A percentile compares a stretch with the other conserved stretches of the same genome.
These are phyloP conservation scores for Oceanodroma leucorhoa DNA, from an alignment of 2,797 vertebrate genomes.

Conservation along the genomic window DNA sequence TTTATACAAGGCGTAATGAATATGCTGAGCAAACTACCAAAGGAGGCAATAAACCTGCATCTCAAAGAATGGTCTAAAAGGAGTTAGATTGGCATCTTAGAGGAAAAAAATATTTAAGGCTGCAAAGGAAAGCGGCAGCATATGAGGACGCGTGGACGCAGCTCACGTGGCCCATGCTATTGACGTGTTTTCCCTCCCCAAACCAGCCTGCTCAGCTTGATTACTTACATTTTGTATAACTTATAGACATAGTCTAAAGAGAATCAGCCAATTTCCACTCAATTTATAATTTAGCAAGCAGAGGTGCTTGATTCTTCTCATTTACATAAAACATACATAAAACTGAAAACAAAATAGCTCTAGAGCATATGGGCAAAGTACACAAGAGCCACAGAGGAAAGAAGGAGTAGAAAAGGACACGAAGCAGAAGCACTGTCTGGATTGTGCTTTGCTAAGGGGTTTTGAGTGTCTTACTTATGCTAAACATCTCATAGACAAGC, in stretches of 20 bases:
- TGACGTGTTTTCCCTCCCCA: not conserved
- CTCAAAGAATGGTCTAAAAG: not conserved
- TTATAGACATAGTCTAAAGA: not conserved
- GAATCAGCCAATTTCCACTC: slow-evolving; percentile 13
- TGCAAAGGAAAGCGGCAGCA: not conserved
- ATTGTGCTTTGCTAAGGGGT: not conserved
- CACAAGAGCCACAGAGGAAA: not conserved
- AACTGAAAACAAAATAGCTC: slow-evolving; percentile 33
- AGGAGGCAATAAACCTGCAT: not conserved
- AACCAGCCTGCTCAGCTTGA: not conserved
- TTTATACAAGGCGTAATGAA: not conserved
- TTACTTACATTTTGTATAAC: slow-evolving; percentile 30
- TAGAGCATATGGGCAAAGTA: slow-evolving; percentile 19
- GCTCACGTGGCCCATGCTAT: not conserved
- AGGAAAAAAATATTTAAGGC: not conserved
- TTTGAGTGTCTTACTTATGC: not conserved
- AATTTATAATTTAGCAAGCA: slow-evolving; percentile 53
- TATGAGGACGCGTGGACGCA: fast-evolving
- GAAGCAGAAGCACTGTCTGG: not conserved
- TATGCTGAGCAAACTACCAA: not conserved
- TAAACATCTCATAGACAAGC: not conserved
- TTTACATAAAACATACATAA: slow-evolving; percentile 48
- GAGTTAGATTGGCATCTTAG: not conserved
- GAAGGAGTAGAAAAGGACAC: not conserved
- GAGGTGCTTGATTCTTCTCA: slow-evolving; percentile 22